Conservation (phyloP, 2,113 vertebrate genomes). For the Syrmaticus mikado region DNA sequence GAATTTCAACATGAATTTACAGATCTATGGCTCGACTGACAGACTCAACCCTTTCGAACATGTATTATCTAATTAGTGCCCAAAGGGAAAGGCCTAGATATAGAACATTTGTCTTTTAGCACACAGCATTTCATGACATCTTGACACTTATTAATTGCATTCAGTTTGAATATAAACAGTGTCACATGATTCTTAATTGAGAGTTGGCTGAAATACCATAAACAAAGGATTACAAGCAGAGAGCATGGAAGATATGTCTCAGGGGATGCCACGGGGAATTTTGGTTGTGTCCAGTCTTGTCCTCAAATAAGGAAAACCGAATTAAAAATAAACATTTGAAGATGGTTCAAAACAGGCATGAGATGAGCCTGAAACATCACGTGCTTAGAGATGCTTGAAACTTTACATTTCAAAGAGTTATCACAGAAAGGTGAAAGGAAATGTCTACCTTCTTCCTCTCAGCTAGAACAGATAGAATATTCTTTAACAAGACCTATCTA, state of each 20-base stretch:
- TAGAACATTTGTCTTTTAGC: slow-evolving; percentile 64
- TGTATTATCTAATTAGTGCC: slow-evolving; percentile 65
- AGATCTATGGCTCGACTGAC: slow-evolving; percentile 57
- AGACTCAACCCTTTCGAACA: slow-evolving; percentile 62
- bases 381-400: neutral
- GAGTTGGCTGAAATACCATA: slow-evolving; percentile 66
- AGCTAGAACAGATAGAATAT: neutral
- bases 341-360: neutral
- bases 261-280: neutral
- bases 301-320: slow-evolving; percentile 3
- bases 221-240: slow-evolving; percentile 69
- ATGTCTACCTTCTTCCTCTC: neutral
- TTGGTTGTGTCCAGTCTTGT: slow-evolving; percentile 60
- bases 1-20: slow-evolving; percentile 68
- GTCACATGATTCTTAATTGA: slow-evolving; percentile 56
- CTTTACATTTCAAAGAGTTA: neutral
- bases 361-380: neutral
- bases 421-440: neutral
- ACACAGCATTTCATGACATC: slow-evolving; percentile 52
- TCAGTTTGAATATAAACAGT: slow-evolving; percentile 63
- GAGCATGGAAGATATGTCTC: neutral
- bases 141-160: slow-evolving; percentile 73
- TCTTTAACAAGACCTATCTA: neutral
- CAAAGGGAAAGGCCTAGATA: slow-evolving; percentile 60
- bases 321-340: slow-evolving; percentile 6